Evolutionary conservation across 2,888 invertebrate genomes (phyloP), one percentile per base, ranked within the genome.

Genomic region (Thymelicus sylvestris): DNA sequence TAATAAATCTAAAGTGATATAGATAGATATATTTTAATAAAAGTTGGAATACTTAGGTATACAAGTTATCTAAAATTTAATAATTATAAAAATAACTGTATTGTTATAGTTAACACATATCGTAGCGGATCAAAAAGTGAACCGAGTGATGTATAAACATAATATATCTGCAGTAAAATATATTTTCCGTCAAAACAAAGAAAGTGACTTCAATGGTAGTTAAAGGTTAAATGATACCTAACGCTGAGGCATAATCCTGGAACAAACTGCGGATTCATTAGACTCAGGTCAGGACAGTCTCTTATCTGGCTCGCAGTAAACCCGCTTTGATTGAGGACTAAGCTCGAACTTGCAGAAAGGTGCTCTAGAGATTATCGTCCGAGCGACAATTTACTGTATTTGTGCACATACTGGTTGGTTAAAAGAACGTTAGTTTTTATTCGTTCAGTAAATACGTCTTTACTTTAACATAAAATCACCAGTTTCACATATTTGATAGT

Each of bases 191-290:
- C 15, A 15, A 50, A 15, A 50, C 15, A 50, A 50, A 50, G 50
- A 50, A 50, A 50, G n/a, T 24, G 2, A 15, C 52, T 19, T 15
- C 5, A 7, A 38, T 7, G n/a, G 2, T 59, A 59, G 39, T 59
- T 59, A 59, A 7, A n/a, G 39, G 59, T 55, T 55, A 55, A 55
- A 55, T 12, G 55, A 24, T 52, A 50, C 48, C 52, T 55, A 67
- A 52, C 15, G 55, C 4, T 59, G 48, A 69, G 48, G 69, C 59
- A 64, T 65, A 70, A 70, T 65, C 59, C 70, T 65, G 44, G 41
- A 64, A 64, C 65, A 60, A 70, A 70, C 50, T 44, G 60, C 48
- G 65, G 70, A 65, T 65, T 70, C 64, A 70, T 70, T 70, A 71
- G 39, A 61, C 52, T 52, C 66, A 66, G 65, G 65, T 71, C 66